Evolutionary conservation across 2,113 vertebrate genomes (phyloP), one percentile per base, ranked within the genome.

Genomic region (Steatornis caripensis): DNA sequence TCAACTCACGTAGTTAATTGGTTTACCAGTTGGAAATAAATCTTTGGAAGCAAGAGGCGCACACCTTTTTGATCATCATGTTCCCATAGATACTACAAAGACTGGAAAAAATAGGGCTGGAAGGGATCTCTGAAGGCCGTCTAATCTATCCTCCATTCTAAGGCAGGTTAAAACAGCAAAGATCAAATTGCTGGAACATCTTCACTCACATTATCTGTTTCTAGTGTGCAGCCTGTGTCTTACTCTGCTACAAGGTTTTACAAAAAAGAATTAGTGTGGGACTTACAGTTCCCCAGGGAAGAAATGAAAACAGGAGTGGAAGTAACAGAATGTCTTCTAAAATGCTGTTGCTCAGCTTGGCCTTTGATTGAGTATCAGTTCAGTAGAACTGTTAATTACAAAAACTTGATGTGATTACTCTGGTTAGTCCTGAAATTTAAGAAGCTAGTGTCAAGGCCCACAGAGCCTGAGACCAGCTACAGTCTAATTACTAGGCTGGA

Each of bases 401-500:
- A 30, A 45, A 20, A 23, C 6, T 55, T 89, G 76, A 87, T 95
- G 93, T 93, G 65, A 91, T 91, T 95, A 39, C 26, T 80, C 41
- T 79, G 62, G 54, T 85, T 95, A 78, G 62, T 93, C 60, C 61
- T 89, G 81, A 96, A 93, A 84, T 95, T 75, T 96, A 69, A 92
- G 68, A 85, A 84, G 57, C 45, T 84, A 15, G 10, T 68, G 62
- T 87, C 61, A 93, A 71, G 91, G 74, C 68, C n/a, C 39, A 46
- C 26, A 78, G 69, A 95, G 53, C 68, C 70, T 55, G 55, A 70
- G 76, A 92, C 64, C n/a, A 95, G 77, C 79, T 90, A 68, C 39
- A 86, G 16, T 77, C 32, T 88, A 93, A 90, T 74, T 92, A 81
- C n/a, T 80, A 66, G 64, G 17, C 24, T 93, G 66, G 82, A 88